Evolutionary conservation across 2,113 vertebrate genomes (phyloP).

Genomic region (Leptodactylus fuscus): DNA sequence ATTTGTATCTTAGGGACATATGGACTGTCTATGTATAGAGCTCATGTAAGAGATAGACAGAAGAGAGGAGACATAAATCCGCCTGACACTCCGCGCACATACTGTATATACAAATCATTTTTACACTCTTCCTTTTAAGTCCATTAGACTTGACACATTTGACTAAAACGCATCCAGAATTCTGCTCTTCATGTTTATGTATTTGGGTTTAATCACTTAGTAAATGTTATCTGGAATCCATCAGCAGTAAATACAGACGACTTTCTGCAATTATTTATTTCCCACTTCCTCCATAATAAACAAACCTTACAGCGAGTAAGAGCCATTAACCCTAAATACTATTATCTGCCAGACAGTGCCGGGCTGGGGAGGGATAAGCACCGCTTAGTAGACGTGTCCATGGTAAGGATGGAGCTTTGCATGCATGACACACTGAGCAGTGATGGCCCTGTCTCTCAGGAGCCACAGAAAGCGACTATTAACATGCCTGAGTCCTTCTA

Average conservation of each 20-base stretch:
- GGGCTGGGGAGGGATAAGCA: neutral
- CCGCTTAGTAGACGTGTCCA: slow-evolving; percentile 23
- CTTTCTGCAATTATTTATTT: slow-evolving; percentile 28
- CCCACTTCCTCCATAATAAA: neutral
- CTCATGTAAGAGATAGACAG: too few relatives aligned
- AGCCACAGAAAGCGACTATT: slow-evolving; percentile 3
- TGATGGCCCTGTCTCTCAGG: slow-evolving; percentile 41
- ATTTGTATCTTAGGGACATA: too few relatives aligned
- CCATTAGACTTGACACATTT: slow-evolving; percentile 14
- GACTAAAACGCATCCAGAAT: too few relatives aligned
- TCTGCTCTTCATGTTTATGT: slow-evolving; percentile 30
- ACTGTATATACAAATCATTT: neutral
- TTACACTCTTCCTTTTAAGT: neutral
- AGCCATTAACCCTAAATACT: neutral
- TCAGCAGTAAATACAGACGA: slow-evolving; percentile 8
- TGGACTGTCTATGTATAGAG: too few relatives aligned
- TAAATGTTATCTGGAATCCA: slow-evolving; percentile 16
- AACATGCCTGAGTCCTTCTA: slow-evolving; percentile 7
- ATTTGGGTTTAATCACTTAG: slow-evolving; percentile 28
- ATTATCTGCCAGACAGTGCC: neutral
- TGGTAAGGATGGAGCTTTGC: slow-evolving; percentile 7
- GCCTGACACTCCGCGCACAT: neutral
- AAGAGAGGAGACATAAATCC: neutral
- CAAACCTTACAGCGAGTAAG: neutral
- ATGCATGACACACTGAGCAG: slow-evolving; percentile 25